phyloP scores from a whole-genome alignment of 2,797 vertebrate species.

The Eutrigla gurnardus region DNA sequence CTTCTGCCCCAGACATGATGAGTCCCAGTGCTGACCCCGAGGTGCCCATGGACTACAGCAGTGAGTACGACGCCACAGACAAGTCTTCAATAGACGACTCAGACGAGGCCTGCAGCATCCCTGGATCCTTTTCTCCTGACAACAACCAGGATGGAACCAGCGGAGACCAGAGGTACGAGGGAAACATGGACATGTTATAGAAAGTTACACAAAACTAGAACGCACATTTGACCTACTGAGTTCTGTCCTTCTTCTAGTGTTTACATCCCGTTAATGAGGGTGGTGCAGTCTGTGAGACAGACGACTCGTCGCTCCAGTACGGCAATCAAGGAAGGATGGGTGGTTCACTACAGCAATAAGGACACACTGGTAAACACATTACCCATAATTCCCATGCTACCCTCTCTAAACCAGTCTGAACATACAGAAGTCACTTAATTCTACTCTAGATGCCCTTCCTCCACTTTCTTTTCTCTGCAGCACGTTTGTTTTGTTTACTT shows the following conservation, averaged over 20 bases:
- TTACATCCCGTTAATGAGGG: slow-evolving; percentile 93
- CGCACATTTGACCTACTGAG: neutral
- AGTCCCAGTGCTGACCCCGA: slow-evolving; percentile 84
- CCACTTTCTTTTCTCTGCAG: neutral
- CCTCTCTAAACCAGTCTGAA: neutral
- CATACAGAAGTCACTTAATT: neutral
- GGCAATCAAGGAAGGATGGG: slow-evolving; percentile 92
- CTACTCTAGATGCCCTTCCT: neutral
- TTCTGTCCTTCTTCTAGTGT: slow-evolving; percentile 71
- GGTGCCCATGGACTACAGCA: slow-evolving; percentile 89
- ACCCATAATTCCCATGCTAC: neutral
- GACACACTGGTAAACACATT: slow-evolving; percentile 89
- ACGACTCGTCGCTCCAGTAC: slow-evolving; percentile 93
- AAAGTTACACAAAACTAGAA: neutral
- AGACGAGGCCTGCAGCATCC: slow-evolving; percentile 87
- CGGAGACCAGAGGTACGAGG: slow-evolving; percentile 87
- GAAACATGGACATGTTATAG: neutral
- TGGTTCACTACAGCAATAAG: slow-evolving; percentile 95
- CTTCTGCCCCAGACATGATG: slow-evolving; percentile 77
- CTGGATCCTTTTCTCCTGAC: slow-evolving; percentile 88
- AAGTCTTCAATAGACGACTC: slow-evolving; percentile 89
- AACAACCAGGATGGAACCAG: slow-evolving; percentile 83
- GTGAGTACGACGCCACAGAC: slow-evolving; percentile 85
- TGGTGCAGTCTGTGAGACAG: slow-evolving; percentile 93
- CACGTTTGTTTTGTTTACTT: slow-evolving; percentile 18